phyloP scores from a whole-genome alignment of 2,888 invertebrate species.

The Mythimna vitellina region DNA sequence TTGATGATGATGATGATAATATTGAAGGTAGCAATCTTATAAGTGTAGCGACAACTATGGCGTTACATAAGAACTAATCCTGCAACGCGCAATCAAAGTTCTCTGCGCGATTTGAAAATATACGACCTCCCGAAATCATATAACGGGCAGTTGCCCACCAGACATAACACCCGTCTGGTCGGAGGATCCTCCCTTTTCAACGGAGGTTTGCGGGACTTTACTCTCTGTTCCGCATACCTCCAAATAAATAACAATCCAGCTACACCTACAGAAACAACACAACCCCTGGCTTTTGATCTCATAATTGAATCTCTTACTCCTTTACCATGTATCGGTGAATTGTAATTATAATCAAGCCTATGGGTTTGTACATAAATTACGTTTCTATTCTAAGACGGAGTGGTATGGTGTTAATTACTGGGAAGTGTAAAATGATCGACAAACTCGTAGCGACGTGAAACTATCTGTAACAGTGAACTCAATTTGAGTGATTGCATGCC shows the following conservation, averaged over 20 bases:
- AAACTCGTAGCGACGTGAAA: slow-evolving; percentile 43
- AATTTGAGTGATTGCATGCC: slow-evolving; percentile 54
- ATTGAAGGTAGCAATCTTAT: too few species aligned
- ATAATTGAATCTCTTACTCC: slow-evolving; percentile 14
- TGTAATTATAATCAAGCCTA: slow-evolving; percentile 22
- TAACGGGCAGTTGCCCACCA: too few species aligned
- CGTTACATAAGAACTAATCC: too few species aligned
- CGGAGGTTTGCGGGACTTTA: too few species aligned
- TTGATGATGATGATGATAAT: not conserved
- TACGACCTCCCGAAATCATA: too few species aligned
- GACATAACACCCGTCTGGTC: too few species aligned
- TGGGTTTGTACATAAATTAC: slow-evolving; percentile 32
- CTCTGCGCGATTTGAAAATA: too few species aligned
- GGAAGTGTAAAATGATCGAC: slow-evolving; percentile 41
- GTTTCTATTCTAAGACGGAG: slow-evolving; percentile 9
- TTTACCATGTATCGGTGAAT: slow-evolving; percentile 2
- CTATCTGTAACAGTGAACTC: slow-evolving; percentile 41
- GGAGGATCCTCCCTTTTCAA: too few species aligned
- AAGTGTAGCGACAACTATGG: too few species aligned
- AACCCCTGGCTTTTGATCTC: not conserved
- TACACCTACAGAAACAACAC: not conserved
- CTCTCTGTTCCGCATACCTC: too few species aligned
- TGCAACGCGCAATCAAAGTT: too few species aligned
- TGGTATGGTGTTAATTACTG: slow-evolving; percentile 48
- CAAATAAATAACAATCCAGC: slow-evolving; percentile 7